phyloP scores from a whole-genome alignment of 2,113 vertebrate species.

The Tragelaphus imberbis region DNA sequence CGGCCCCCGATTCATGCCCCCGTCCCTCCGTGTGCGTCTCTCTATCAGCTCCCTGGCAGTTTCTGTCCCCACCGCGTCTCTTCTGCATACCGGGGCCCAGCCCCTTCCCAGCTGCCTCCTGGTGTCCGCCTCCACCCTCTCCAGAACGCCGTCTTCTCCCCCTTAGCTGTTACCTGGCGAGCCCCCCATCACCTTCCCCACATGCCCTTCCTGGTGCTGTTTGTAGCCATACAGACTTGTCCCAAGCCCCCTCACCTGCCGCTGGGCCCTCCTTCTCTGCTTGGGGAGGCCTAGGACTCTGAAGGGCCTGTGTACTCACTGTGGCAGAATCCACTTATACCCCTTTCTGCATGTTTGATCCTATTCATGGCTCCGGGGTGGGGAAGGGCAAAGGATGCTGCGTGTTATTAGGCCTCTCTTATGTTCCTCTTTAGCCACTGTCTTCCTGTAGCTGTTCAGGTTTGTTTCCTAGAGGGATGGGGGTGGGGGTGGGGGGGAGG shows the following conservation, averaged over 20 bases:
- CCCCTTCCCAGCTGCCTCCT: neutral
- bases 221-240: neutral
- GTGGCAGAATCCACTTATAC: neutral
- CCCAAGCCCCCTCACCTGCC: neutral
- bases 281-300: neutral
- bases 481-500: too few species aligned
- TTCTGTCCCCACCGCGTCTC: neutral
- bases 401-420: neutral
- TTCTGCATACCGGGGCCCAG: neutral
- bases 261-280: neutral
- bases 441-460: neutral
- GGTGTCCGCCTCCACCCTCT: neutral
- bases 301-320: neutral
- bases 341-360: neutral
- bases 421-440: neutral
- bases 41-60: neutral
- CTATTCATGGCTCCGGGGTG: neutral
- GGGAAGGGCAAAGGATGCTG: neutral
- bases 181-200: neutral
- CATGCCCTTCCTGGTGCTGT: neutral
- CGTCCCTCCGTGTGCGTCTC: neutral
- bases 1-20: neutral
- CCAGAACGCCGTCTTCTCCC: neutral
- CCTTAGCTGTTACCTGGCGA: neutral
- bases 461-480: slow-evolving; percentile 19